Evolutionary conservation across 2,113 vertebrate genomes (phyloP), one percentile per base, ranked within the genome.

Genomic region (Atractosteus spatula): DNA sequence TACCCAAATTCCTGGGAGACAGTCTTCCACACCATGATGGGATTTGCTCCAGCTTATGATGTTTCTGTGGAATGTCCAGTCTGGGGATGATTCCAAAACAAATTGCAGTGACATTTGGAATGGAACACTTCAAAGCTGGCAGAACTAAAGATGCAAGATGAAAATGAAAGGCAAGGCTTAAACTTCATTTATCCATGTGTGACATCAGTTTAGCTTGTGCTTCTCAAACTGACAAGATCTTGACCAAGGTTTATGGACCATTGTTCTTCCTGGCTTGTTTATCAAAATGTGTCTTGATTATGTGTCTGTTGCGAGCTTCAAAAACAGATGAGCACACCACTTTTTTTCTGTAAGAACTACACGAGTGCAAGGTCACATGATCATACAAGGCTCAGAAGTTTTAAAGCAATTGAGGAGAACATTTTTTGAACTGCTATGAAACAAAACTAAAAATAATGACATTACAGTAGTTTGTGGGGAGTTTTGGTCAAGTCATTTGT

Each of bases 121-220:
- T 29, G n/a, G 14, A 69, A 63, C 71, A 78, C 79, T 71, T 82
- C 75, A 82, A 82, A 85, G 82, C 70, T 59, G 42, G 17, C 80
- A 80, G 78, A 74, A 77, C 79, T 64, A 29, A 77, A 76, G 74
- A 83, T 81, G 82, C 74, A 76, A 81, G 76, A 76, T 69, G 41
- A 56, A 79, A 79, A 86, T 86, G 74, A 88, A 89, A 85, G 77
- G 78, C 81, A 84, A 80, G 80, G 83, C 81, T 76, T 80, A 59
- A 59, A 59, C 57, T n/a, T 8, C n/a, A 59, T 59, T 59, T n/a
- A 83, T 79, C 29, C 29, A 29, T 29, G 2, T 29, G 29, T 29
- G 29, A 29, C 29, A 29, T 54, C 4, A 77, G 78, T 76, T 73
- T 83, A 72, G 68, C 65, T 78, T 71, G 29, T 55, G 16, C 29